phyloP scores from a whole-genome alignment of 2,888 invertebrate species.

The Hermodice carunculata region DNA sequence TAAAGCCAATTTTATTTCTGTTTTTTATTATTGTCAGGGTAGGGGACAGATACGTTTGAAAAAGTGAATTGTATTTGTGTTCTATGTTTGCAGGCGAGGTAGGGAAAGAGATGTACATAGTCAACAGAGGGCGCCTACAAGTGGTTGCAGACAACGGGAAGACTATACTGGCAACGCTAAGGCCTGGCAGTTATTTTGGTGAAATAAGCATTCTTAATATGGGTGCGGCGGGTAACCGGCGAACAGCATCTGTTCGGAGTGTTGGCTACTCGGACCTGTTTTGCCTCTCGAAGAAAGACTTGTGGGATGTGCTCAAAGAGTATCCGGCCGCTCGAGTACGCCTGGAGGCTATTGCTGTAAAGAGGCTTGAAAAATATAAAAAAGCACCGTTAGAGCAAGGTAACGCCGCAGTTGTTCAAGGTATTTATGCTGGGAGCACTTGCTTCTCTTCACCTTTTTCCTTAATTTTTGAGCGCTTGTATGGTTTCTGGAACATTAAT shows the following conservation, averaged over 20 bases:
- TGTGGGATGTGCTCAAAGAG: slow-evolving; percentile 97
- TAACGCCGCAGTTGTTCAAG: slow-evolving; percentile 20
- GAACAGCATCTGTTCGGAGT: slow-evolving; percentile 97
- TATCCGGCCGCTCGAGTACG: slow-evolving; percentile 76
- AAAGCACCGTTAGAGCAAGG: slow-evolving; percentile 72
- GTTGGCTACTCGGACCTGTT: slow-evolving; percentile 99
- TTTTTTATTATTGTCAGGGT: too few species aligned
- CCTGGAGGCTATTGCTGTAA: slow-evolving; percentile 96
- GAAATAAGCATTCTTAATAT: slow-evolving; percentile 95
- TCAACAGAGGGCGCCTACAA: slow-evolving; percentile 84
- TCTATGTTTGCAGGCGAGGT: slow-evolving; percentile 87
- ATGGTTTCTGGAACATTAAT: too few species aligned
- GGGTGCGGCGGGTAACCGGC: slow-evolving; percentile 98
- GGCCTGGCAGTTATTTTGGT: slow-evolving; percentile 99
- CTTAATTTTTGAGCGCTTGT: too few species aligned
- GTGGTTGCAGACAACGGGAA: slow-evolving; percentile 86
- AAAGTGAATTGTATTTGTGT: too few species aligned
- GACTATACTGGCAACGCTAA: slow-evolving; percentile 95
- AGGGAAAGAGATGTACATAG: slow-evolving; percentile 99
- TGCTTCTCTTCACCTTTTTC: too few species aligned
- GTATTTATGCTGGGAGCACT: too few species aligned
- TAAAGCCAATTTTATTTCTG: too few species aligned
- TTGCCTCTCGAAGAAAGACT: slow-evolving; percentile 98
- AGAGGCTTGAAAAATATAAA: slow-evolving; percentile 97
- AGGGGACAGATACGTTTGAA: too few species aligned